Conservation (phyloP, 2,797 vertebrate genomes). For the Poecilia velifera region DNA sequence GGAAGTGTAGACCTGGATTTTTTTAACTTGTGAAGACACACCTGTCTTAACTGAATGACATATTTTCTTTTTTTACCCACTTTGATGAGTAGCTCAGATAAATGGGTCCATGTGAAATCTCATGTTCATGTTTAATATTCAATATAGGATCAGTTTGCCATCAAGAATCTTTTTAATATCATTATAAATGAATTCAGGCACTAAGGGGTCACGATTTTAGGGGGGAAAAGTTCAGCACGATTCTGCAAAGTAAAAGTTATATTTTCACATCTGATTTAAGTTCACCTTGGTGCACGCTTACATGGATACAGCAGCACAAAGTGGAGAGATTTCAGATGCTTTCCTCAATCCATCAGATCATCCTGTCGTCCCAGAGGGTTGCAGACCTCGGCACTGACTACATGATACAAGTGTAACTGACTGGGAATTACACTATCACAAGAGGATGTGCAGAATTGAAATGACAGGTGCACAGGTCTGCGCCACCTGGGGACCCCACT, state of each 20-base stretch:
- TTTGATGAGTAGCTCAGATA: neutral
- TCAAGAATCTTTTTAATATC: neutral
- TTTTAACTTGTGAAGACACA: neutral
- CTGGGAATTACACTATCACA: constrained; percentile 43
- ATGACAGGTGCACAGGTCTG: constrained; percentile 51
- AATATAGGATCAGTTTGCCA: neutral
- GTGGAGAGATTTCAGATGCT: constrained; percentile 19
- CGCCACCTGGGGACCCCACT: constrained; percentile 17
- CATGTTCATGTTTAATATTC: neutral
- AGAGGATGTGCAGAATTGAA: constrained; percentile 36
- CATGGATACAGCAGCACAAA: constrained; percentile 21
- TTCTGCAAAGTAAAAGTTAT: constrained; percentile 33
- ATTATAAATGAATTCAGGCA: neutral
- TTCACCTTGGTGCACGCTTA: constrained; percentile 22
- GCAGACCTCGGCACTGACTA: constrained; percentile 33
- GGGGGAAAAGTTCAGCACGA: constrained; percentile 31
- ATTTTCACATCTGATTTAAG: constrained; percentile 36
- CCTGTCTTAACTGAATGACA: neutral
- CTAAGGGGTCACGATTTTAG: neutral
- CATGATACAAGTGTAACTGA: constrained; percentile 20
- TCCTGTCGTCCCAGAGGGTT: constrained; percentile 18
- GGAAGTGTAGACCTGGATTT: neutral
- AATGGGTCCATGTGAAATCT: neutral
- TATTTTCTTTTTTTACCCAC: neutral
- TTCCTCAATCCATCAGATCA: constrained; percentile 37